These are phyloP conservation scores for Ceramica pisi DNA, from an alignment of 2,888 invertebrate species.

Conservation along the genomic window DNA sequence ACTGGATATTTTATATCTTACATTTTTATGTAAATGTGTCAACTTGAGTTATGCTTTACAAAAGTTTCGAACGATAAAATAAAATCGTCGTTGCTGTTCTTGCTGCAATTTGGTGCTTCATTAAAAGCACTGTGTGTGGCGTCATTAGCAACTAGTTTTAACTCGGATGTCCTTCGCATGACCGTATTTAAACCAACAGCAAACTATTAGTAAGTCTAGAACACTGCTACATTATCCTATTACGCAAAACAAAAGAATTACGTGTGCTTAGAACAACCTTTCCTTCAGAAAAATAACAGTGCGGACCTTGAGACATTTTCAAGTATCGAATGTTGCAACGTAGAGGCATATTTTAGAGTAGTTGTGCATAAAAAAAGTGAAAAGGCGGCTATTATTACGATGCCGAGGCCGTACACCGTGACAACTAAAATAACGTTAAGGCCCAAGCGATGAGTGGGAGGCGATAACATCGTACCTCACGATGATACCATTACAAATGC, in stretches of 20 bases:
- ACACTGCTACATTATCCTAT: constrained; percentile 25
- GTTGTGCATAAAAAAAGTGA: constrained; percentile 76
- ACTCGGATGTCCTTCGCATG: constrained; percentile 52
- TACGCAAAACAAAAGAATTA: constrained; percentile 59
- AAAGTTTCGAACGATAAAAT: neutral
- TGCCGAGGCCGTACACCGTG: constrained; percentile 74
- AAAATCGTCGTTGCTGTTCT: constrained; percentile 1
- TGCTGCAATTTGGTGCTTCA: neutral
- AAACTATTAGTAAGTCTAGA: constrained; percentile 30
- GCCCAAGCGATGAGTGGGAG: constrained; percentile 53
- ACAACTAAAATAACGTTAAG: constrained; percentile 66
- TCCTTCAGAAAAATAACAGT: constrained; percentile 55
- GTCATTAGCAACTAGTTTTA: constrained; percentile 28
- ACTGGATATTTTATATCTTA: constrained; percentile 5
- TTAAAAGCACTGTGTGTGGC: constrained; percentile 20
- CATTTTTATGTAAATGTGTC: constrained; percentile 10
- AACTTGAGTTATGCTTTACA: constrained; percentile 8
- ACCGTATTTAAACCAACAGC: constrained; percentile 29
- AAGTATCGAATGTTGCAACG: constrained; percentile 66
- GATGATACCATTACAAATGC: constrained; percentile 28
- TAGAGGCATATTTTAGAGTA: constrained; percentile 74
- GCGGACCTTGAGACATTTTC: constrained; percentile 67
- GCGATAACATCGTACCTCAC: constrained; percentile 49
- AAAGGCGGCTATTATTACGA: constrained; percentile 73
- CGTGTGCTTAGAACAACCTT: constrained; percentile 49